These are phyloP conservation scores for Melitaea athalia DNA, from an alignment of 2,888 invertebrate genomes.

Conservation along the genomic window DNA sequence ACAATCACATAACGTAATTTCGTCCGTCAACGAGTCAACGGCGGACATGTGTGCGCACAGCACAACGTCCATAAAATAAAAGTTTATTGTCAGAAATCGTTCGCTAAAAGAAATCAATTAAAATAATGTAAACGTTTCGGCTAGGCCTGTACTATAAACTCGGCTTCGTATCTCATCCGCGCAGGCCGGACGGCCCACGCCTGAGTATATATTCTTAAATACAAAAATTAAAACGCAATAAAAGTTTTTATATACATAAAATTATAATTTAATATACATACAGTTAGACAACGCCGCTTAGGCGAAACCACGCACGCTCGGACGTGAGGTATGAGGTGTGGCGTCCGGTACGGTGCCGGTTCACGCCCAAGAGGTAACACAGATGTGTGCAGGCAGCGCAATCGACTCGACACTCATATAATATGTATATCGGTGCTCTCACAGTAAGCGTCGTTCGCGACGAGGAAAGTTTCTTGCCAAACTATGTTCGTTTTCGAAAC, in stretches of 20 bases:
- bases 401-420: conserved; percentile 1
- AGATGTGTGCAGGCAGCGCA: conserved; percentile 20
- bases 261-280: conserved; percentile 72
- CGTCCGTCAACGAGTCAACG: conserved; percentile 8
- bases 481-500: conserved; percentile 18
- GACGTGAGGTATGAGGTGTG: conserved; percentile 15
- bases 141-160: conserved; percentile 62
- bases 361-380: conserved; percentile 20
- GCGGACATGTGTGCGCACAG: conserved; percentile 13
- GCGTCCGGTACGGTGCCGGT: conserved; percentile 4
- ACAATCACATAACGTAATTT: conserved; percentile 26
- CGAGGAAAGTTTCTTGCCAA: conserved; percentile 20
- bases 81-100: conserved; percentile 23
- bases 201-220: conserved; percentile 72
- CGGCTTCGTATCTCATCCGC: conserved; percentile 39
- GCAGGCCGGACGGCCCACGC: conserved; percentile 45
- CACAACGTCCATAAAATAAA: conserved; percentile 21
- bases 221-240: conserved; percentile 69
- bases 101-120: neutral
- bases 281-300: conserved; percentile 31
- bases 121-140: conserved; percentile 41
- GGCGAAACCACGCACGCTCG: conserved; percentile 22
- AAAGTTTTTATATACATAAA: conserved; percentile 73
- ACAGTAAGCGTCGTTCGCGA: conserved; percentile 17
- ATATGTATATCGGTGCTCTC: conserved; percentile 13